phyloP scores from a whole-genome alignment of 2,113 vertebrate genomes.

The Calonectris borealis region DNA sequence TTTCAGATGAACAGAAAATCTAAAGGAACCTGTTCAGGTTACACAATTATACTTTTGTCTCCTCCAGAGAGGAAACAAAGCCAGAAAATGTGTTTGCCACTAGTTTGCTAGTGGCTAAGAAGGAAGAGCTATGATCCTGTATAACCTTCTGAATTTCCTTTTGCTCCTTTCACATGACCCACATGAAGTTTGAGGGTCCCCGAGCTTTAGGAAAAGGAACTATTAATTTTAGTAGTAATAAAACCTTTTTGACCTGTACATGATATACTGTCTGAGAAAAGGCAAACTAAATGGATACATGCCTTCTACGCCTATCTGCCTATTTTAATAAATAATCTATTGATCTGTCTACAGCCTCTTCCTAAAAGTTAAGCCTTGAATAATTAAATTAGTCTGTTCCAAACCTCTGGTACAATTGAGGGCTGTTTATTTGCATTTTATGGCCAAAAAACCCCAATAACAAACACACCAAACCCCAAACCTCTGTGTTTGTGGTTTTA shows the following conservation, averaged over 20 bases:
- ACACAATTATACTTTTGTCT: not conserved
- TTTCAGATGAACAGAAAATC: not conserved
- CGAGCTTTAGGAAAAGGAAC: conserved; percentile 8
- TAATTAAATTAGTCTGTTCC: not conserved
- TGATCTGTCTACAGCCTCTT: not conserved
- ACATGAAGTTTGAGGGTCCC: conserved; percentile 14
- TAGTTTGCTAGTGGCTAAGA: not conserved
- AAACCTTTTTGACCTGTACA: conserved; percentile 27
- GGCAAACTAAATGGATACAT: not conserved
- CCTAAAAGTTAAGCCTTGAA: not conserved
- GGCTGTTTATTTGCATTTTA: not conserved
- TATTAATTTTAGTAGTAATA: conserved; percentile 28
- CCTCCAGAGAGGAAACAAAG: not conserved
- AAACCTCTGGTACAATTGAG: not conserved
- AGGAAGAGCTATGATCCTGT: not conserved
- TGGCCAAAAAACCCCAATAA: not conserved
- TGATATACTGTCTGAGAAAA: conserved; percentile 20
- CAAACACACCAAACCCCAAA: not conserved
- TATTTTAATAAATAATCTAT: not conserved
- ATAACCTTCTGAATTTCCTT: not conserved
- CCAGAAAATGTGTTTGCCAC: not conserved
- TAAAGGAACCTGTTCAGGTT: not conserved
- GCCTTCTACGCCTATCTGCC: not conserved
- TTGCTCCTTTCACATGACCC: not conserved
- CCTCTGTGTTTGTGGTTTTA: not conserved